phyloP scores from a whole-genome alignment of 2,113 vertebrate species.

The Sorex araneus region DNA sequence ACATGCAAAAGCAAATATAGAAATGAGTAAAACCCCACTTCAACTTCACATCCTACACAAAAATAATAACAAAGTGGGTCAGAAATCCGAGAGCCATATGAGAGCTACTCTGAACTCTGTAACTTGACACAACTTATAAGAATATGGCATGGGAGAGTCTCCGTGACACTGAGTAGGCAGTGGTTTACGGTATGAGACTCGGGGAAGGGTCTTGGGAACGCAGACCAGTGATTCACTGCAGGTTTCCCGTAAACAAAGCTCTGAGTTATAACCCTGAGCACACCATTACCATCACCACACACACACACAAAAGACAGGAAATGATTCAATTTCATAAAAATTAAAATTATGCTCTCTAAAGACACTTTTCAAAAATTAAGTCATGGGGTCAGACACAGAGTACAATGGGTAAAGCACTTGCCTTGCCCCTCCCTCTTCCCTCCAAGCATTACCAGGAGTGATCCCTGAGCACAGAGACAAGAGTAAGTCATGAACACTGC shows the following conservation, averaged over 20 bases:
- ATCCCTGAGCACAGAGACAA: too few relatives aligned
- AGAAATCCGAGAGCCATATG: background rate
- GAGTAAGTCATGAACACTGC: too few relatives aligned
- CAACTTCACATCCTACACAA: background rate
- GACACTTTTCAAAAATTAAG: slow-evolving; percentile 26
- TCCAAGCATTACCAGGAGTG: too few relatives aligned
- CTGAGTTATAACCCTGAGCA: too few relatives aligned
- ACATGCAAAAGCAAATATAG: background rate
- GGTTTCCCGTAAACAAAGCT: too few relatives aligned
- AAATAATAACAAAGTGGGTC: background rate
- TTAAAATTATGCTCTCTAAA: slow-evolving; percentile 9
- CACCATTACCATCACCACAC: too few relatives aligned
- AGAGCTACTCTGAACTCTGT: background rate
- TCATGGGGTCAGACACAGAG: background rate
- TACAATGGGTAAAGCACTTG: background rate
- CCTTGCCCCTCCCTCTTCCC: too few relatives aligned
- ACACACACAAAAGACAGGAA: background rate
- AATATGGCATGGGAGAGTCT: background rate
- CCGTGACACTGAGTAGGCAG: background rate
- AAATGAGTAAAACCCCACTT: background rate
- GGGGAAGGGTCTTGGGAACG: too few relatives aligned
- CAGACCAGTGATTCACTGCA: too few relatives aligned
- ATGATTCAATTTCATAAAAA: slow-evolving; percentile 41
- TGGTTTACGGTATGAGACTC: background rate
- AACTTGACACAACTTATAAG: background rate